phyloP scores from a whole-genome alignment of 2,888 invertebrate genomes.

The Sarcophaga variegata region DNA sequence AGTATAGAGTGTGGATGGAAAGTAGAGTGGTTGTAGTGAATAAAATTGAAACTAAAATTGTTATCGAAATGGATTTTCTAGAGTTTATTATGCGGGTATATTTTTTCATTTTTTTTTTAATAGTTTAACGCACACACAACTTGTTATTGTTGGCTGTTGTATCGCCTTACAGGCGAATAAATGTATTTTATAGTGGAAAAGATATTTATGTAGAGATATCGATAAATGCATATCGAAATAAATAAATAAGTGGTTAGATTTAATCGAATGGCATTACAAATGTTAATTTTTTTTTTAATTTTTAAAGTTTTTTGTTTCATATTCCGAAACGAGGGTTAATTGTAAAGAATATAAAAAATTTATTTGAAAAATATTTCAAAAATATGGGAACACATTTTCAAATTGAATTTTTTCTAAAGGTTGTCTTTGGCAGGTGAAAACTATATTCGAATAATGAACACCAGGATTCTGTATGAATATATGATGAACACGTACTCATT shows the following conservation, averaged over 20 bases:
- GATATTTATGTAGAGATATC: constrained; percentile 6
- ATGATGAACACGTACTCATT: too few relatives aligned
- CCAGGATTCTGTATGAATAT: too few relatives aligned
- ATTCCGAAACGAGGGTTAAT: constrained; percentile 24
- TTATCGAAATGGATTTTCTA: neutral
- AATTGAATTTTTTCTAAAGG: too few relatives aligned
- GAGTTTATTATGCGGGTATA: constrained; percentile 38
- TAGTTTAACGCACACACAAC: neutral
- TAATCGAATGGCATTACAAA: constrained; percentile 50
- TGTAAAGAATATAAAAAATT: neutral
- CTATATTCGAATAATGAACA: too few relatives aligned
- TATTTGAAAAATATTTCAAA: too few relatives aligned
- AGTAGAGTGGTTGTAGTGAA: neutral
- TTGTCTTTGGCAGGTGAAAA: too few relatives aligned
- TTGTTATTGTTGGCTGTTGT: neutral
- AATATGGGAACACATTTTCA: too few relatives aligned
- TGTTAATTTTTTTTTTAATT: constrained; percentile 24
- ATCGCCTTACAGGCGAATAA: constrained; percentile 1
- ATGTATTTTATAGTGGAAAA: neutral
- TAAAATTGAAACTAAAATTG: neutral
- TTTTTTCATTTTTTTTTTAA: neutral
- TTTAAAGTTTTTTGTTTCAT: constrained; percentile 1
- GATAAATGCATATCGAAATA: neutral
- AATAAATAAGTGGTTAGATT: constrained; percentile 37
- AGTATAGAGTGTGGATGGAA: neutral